Evolutionary conservation across 2,797 vertebrate species (phyloP), one percentile per base, ranked within the genome.

Genomic region (Cichlasoma orientale): DNA sequence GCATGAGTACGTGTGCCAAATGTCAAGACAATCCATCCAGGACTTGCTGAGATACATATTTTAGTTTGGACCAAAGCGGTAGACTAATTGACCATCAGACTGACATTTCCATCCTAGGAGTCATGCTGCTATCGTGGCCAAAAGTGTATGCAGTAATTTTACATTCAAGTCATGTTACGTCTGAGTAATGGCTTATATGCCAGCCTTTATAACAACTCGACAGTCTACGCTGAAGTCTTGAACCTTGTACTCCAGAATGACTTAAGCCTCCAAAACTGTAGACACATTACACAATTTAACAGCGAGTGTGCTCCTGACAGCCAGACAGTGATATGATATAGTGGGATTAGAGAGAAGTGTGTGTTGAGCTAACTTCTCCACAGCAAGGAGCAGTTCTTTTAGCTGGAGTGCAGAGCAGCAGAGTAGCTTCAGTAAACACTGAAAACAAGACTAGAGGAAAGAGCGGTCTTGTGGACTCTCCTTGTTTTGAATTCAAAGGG

Each of bases 301-400:
- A 59, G 53, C 16, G 27, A 54, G 36, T 77, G 57, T 56, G 53
- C 63, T 56, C 4, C 69, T 72, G 77, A 68, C 78, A 84, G 74
- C 29, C 27, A 83, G 75, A 78, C 68, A 73, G 61, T 53, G 61
- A 72, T 57, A 41, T 72, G 53, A 82, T 75, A 23, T 47, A 41
- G 38, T 74, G 61, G 33, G 73, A 57, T 72, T 50, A 75, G 63
- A 68, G 56, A 57, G 73, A 70, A 53, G 66, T 74, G 55, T 85
- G 25, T 82, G 76, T 74, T 79, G 59, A 70, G 33, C 58, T 75
- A 68, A 84, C 18, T 72, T 85, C 47, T 78, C 47, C 52, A 66
- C 69, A 80, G 73, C 61, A 38, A 77, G 50, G 47, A 83, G 58
- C 76, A 33, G 44, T 69, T 79, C 82, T 59, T 80, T 38, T 68